Evolutionary conservation across 92 coral and sea anemone species (phyloP).

Genomic region (Plumapathes pennacea): DNA sequence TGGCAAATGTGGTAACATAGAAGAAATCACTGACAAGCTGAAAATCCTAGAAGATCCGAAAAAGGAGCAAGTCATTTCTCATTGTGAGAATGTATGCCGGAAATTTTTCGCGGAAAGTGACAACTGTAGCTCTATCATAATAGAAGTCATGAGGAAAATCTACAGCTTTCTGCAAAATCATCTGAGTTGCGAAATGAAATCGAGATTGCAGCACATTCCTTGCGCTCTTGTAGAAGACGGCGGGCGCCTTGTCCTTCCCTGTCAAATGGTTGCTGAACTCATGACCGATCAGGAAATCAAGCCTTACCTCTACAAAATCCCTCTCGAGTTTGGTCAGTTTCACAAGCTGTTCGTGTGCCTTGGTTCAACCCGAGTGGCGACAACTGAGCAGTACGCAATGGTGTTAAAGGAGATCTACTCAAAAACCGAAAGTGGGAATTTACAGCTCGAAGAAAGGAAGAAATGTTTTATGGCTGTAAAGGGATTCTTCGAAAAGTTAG

Average conservation of each 20-base stretch:
- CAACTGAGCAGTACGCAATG: slow-evolving; percentile 57
- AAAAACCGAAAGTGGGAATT: background rate
- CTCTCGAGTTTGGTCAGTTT: slow-evolving; percentile 28
- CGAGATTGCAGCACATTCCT: slow-evolving; percentile 12
- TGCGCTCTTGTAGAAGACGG: slow-evolving; percentile 68
- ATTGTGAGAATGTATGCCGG: slow-evolving; percentile 51
- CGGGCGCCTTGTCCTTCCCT: slow-evolving; percentile 40
- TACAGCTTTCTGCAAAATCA: slow-evolving; percentile 51
- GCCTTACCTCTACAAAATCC: slow-evolving; percentile 69
- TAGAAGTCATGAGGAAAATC: slow-evolving; percentile 48
- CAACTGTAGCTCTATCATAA: background rate
- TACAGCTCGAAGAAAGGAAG: slow-evolving; percentile 49
- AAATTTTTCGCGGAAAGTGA: slow-evolving; percentile 15
- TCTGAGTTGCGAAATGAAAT: background rate
- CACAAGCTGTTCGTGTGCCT: slow-evolving; percentile 28
- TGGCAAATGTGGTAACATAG: background rate
- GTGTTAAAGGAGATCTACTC: slow-evolving; percentile 33
- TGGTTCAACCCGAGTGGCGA: slow-evolving; percentile 47
- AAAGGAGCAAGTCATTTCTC: slow-evolving; percentile 52
- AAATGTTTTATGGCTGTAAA: slow-evolving; percentile 36
- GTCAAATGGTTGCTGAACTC: slow-evolving; percentile 51
- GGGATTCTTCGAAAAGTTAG: slow-evolving; percentile 44
- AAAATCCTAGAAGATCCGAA: slow-evolving; percentile 23
- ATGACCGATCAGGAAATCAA: slow-evolving; percentile 15
- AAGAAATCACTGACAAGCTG: background rate